Percentiles rank a stretch among this genome's conserved stretches.
These are phyloP conservation scores for Yponomeuta sedellus DNA, from an alignment of 2,888 invertebrate species.

Conservation along the genomic window DNA sequence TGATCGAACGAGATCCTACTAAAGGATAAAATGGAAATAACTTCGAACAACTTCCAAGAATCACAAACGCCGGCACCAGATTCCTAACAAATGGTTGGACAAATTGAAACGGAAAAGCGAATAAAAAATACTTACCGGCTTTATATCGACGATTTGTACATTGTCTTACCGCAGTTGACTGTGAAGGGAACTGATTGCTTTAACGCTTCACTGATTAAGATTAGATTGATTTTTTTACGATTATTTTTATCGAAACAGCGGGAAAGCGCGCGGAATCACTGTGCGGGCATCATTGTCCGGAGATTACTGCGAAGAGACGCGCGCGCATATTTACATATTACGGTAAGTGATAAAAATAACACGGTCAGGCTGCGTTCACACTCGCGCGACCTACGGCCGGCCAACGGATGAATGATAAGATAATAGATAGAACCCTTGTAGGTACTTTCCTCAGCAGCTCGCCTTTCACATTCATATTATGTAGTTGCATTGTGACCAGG, in stretches of 20 bases:
- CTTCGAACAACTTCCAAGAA: neutral
- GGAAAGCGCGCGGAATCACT: neutral
- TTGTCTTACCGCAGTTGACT: neutral
- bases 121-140: neutral
- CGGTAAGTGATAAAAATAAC: slow-evolving; percentile 52
- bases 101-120: neutral
- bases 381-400: neutral
- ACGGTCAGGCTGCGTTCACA: neutral
- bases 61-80: neutral
- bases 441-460: too few relatives aligned
- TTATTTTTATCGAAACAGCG: neutral
- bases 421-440: too few relatives aligned
- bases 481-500: too few relatives aligned
- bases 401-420: neutral
- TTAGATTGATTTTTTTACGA: neutral
- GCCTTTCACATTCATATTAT: too few relatives aligned
- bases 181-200: neutral
- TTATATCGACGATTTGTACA: neutral
- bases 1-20: neutral
- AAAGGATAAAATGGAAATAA: neutral
- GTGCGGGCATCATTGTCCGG: neutral
- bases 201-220: neutral
- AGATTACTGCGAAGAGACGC: neutral
- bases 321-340: slow-evolving; percentile 47
- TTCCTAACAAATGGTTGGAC: neutral